Evolutionary conservation across 2,113 vertebrate species (phyloP), one percentile per base, ranked within the genome.

Genomic region (Callaeas wilsoni): DNA sequence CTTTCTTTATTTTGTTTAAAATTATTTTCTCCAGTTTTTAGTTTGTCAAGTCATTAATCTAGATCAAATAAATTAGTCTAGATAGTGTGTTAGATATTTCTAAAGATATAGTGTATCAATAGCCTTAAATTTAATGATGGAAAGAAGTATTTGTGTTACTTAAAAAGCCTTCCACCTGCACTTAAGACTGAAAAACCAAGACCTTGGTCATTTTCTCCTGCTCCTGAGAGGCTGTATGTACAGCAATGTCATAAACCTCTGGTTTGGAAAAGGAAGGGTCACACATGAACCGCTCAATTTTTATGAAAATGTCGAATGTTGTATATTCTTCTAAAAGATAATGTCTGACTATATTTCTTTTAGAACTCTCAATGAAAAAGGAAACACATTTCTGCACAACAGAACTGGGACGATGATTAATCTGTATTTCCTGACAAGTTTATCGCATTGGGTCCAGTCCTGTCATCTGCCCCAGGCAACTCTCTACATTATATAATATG

Each of bases 11-110:
- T 88, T 91, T 88, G 44, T 52, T 87, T 71, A 67, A 81, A 84
- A 55, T 81, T 9, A 53, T 81, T 92, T 96, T 70, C 20, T 85
- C 35, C 25, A 71, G 46, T 65, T 95, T 91, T 97, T 81, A 94
- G 59, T 73, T 67, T 92, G 83, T 37, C 60, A 70, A 29, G n/a
- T 82, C 65, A 69, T 96, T 93, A 94, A 86, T 59, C 49, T 57
- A 89, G 69, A 37, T 35, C 44, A 87, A 96, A 79, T 68, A 87
- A 77, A 65, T 71, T 84, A 29, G 35, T 92, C 57, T 83, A 59
- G 52, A 87, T 42, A 79, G 42, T n/a, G 47, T 91, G 78, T 86
- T 93, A 65, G n/a, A 13, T 81, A 69, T 83, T 94, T 84, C 73
- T 85, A 81, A 82, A 93, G 57, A 41, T 52, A 67, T 53, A 49